Conservation (phyloP, 2,888 invertebrate species). For the Amphipoea oculea region DNA sequence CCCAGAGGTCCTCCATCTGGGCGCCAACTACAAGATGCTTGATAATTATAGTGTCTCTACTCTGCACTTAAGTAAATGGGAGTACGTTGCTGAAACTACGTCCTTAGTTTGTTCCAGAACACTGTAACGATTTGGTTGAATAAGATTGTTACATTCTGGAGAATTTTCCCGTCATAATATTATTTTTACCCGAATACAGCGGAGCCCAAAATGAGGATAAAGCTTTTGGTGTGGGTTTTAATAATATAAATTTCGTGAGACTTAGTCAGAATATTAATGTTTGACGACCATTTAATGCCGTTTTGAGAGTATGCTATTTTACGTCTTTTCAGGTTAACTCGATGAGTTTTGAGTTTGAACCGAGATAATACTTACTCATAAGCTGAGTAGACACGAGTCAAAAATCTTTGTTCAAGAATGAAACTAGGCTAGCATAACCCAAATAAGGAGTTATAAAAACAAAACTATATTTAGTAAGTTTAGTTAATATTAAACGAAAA, state of each 20-base stretch:
- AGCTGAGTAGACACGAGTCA: not conserved
- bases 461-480: not conserved
- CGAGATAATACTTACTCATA: not conserved
- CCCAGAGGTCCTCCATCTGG: not conserved
- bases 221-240: not conserved
- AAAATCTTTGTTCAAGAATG: not conserved
- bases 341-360: not conserved
- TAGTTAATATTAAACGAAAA: too few relatives aligned
- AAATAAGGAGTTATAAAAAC: not conserved
- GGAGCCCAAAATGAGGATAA: not conserved
- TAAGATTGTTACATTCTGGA: not conserved
- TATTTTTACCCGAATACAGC: not conserved
- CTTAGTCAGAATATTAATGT: too few relatives aligned
- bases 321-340: not conserved
- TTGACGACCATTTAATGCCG: too few relatives aligned
- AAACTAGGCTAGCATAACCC: not conserved
- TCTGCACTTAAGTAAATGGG: conserved; percentile 29
- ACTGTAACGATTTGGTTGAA: not conserved
- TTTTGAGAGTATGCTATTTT: not conserved
- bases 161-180: not conserved
- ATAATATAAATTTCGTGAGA: not conserved
- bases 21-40: conserved; percentile 11
- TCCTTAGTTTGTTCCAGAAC: not conserved
- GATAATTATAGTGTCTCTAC: conserved; percentile 31
- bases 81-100: conserved; percentile 3